These are phyloP conservation scores for Ectemnius lituratus DNA, from an alignment of 2,888 invertebrate species.

Conservation along the genomic window DNA sequence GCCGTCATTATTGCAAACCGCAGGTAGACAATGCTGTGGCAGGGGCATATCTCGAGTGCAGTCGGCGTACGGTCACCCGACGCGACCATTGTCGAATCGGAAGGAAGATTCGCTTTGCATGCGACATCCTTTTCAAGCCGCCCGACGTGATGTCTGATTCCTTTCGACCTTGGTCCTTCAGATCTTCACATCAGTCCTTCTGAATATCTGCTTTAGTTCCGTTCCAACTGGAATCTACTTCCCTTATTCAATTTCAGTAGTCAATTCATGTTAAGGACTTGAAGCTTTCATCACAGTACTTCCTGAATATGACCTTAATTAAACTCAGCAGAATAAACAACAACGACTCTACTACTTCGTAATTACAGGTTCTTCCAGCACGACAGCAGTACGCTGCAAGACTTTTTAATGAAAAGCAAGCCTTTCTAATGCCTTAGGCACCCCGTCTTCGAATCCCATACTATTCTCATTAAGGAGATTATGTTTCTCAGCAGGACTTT, in stretches of 20 bases:
- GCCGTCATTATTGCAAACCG: conserved; percentile 64
- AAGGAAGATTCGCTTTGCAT: conserved; percentile 67
- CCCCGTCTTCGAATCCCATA: neutral
- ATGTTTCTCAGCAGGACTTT: neutral
- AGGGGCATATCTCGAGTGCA: conserved; percentile 55
- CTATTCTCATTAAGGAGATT: neutral
- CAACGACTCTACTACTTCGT: neutral
- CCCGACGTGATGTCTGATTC: conserved; percentile 58
- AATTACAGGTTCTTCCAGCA: neutral
- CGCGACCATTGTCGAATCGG: conserved; percentile 59
- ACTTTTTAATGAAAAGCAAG: neutral
- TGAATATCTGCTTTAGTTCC: neutral
- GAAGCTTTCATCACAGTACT: too few species aligned
- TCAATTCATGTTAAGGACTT: too few species aligned
- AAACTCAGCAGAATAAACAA: conserved; percentile 16
- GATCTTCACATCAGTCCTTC: neutral
- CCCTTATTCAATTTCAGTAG: too few species aligned
- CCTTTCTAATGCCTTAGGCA: neutral
- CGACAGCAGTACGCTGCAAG: neutral
- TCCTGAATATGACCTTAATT: conserved; percentile 12
- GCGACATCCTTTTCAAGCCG: conserved; percentile 60
- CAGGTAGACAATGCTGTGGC: conserved; percentile 62
- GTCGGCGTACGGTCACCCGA: conserved; percentile 47
- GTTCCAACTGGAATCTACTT: too few species aligned
- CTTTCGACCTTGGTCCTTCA: conserved; percentile 29